Percentiles rank a stretch among this genome's conserved stretches.
Conservation (phyloP, 2,888 invertebrate species). For the Leistus spinibarbis region DNA sequence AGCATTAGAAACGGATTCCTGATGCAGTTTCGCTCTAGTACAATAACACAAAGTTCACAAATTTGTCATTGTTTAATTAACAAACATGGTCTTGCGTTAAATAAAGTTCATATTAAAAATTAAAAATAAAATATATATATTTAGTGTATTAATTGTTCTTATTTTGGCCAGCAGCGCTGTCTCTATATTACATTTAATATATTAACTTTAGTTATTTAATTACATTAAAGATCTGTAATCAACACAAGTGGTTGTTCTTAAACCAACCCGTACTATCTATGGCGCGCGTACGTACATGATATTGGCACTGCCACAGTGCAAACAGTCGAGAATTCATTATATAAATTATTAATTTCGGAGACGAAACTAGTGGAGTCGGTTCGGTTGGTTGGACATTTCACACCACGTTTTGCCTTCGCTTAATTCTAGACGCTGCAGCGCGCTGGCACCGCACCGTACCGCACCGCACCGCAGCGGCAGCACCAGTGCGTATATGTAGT, state of each 20-base stretch:
- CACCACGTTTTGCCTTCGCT: neutral
- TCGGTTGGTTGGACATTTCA: neutral
- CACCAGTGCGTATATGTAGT: neutral
- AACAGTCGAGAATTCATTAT: slow-evolving; percentile 21
- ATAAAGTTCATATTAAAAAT: too few species aligned
- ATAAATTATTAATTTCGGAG: slow-evolving; percentile 30
- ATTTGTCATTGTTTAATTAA: too few species aligned
- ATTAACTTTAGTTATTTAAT: neutral
- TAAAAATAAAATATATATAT: too few species aligned
- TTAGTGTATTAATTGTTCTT: too few species aligned
- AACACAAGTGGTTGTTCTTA: slow-evolving; percentile 14
- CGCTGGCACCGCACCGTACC: slow-evolving; percentile 10
- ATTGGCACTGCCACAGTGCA: neutral
- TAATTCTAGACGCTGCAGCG: slow-evolving; percentile 8
- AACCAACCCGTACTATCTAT: neutral
- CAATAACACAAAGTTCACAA: too few species aligned
- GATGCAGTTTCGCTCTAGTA: too few species aligned
- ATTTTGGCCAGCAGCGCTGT: too few species aligned
- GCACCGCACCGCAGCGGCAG: slow-evolving; percentile 15
- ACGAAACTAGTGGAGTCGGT: slow-evolving; percentile 6
- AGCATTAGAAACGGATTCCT: too few species aligned
- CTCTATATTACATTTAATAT: too few species aligned
- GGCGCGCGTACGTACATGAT: neutral
- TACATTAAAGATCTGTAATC: slow-evolving; percentile 21
- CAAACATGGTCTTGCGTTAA: too few species aligned